Base-by-base conservation (phyloP, 1,140 invertebrate species). In the Drosophila miranda region DNA sequence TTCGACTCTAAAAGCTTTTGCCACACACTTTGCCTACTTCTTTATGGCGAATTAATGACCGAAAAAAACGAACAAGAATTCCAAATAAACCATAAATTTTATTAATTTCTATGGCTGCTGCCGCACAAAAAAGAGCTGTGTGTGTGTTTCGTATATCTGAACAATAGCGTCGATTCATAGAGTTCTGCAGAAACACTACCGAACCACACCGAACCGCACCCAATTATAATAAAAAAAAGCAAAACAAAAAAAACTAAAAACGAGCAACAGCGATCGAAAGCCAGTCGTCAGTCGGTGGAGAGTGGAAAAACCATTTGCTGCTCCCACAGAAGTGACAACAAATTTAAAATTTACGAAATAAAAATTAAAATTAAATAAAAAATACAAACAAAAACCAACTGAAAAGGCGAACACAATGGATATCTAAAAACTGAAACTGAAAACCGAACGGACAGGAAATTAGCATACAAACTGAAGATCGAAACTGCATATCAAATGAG, bases 311-410 rank as follows among this genome's bases (percentile, higher is more conserved):
- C 75, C 80, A 69, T 64, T 52, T 48, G 55, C 61, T 86, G 81
- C 73, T 86, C 81, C 81, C 68, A 86, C 81, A 87, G 81, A 86
- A 86, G 82, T 86, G 81, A 87, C 81, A 86, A 86, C 82, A 82
- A 87, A 86, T 69, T 86, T 82, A 58, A 86, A 86, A 82, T 87
- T 87, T 87, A 87, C 82, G 82, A 86, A 86, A 86, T 86, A 86
- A 86, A 86, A 86, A 86, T 86, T 86, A 86, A 82, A 86, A 86
- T 87, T 87, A 82, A 87, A 86, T 87, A 86, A 87, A 84, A 78
- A 55, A 51, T 78, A 78, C 64, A 60, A 64, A 74, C 38, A 54
- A 45, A 66, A 60, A 70, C 46, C 45, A 26, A 73, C 62, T 55
- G 68, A 68, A 73, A 76, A 64, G 61, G 59, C 54, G 56, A 74